Evolutionary conservation across 2,888 invertebrate genomes (phyloP), one percentile per base, ranked within the genome.

Genomic region (Torymus auratus): DNA sequence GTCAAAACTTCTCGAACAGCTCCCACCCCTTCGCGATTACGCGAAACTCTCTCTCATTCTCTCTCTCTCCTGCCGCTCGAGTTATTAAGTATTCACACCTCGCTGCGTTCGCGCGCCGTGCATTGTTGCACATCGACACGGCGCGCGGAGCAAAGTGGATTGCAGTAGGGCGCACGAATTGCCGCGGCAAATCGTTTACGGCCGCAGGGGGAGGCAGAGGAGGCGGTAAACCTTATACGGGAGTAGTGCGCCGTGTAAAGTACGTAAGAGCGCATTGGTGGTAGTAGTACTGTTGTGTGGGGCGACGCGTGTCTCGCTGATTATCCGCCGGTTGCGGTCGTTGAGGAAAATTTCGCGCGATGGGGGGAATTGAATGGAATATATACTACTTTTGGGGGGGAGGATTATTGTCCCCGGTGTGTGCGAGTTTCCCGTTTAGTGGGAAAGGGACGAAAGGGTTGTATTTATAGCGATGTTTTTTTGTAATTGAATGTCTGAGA

Each of bases 31-130:
- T 83, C 83, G 71, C 85, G 83, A 87, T 87, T 87, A 86, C n/a
- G 56, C 55, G 61, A 82, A 76, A 17, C 52, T 28, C 53, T 53
- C 15, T 50, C 55, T 14, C 58, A 10, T 50, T 12, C 50, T 4
- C 41, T 17, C 74, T 60, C 23, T 28, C 28, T 15, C 28, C 69
- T 70, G 20, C 75, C 55, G 61, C 76, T n/a, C 72, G 80, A 83
- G 82, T 86, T 86, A 87, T 86, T 86, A 86, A 86, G 84, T 84
- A 84, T 84, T 86, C 85, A 85, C 84, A 83, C 81, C 81, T 76
- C 83, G 83, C 67, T 83, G 83, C 79, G 80, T 83, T 83, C 81
- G 41, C 58, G 61, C 79, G 82, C 82, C 83, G 82, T 80, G 70
- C 65, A 68, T 76, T 62, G 77, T 82, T 2, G 50, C 13, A 10